Evolutionary conservation across 2,797 vertebrate genomes (phyloP).

Genomic region (Brachymystax lenok): DNA sequence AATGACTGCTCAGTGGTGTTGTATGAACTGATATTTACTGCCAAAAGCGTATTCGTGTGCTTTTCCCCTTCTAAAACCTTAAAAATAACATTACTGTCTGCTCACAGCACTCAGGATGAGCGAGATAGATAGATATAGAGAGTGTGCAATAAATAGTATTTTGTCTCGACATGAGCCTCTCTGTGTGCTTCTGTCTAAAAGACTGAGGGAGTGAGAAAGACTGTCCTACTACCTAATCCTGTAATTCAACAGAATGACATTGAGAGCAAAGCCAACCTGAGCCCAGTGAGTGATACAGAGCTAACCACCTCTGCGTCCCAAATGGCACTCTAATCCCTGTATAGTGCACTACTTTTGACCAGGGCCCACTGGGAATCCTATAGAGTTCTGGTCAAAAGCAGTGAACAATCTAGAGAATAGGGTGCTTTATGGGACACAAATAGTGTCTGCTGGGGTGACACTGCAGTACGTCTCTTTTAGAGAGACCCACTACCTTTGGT

Average conservation of each 20-base stretch:
- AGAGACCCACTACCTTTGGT: background rate
- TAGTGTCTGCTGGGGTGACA: background rate
- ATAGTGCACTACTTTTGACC: background rate
- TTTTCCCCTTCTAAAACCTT: background rate
- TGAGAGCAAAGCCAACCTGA: background rate
- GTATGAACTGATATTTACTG: background rate
- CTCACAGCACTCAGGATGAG: background rate
- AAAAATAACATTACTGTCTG: background rate
- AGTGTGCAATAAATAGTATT: background rate
- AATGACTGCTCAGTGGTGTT: background rate
- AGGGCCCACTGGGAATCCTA: background rate
- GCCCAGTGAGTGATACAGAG: conserved; percentile 10
- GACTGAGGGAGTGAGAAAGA: background rate
- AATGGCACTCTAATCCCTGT: background rate
- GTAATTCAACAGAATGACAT: conserved; percentile 5
- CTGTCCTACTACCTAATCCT: background rate
- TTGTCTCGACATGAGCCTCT: background rate
- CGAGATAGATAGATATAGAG: background rate
- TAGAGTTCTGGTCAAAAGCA: background rate
- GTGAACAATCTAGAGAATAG: background rate
- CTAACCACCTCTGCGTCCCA: background rate
- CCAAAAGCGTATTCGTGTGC: background rate
- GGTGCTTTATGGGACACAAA: background rate
- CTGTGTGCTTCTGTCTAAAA: background rate
- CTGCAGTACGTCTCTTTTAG: background rate